phyloP scores from a whole-genome alignment of 2,888 invertebrate species.

The Priocnemis perturbator region DNA sequence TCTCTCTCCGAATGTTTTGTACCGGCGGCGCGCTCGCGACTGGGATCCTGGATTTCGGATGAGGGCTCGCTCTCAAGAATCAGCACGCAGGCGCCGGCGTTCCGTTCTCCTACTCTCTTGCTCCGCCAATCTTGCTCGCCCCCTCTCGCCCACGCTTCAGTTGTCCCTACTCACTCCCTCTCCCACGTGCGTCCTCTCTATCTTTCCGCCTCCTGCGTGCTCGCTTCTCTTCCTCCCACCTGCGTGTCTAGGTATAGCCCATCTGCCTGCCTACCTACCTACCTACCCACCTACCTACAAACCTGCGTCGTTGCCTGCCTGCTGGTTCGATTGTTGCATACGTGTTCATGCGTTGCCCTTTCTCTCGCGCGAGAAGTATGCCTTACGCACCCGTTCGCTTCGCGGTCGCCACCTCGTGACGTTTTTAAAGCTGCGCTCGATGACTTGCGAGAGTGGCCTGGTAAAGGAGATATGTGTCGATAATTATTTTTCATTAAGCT shows the following conservation, averaged over 20 bases:
- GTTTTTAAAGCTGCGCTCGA: no score
- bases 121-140: background rate
- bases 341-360: background rate
- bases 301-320: slow-evolving; percentile 6
- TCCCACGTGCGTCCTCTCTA: background rate
- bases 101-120: slow-evolving; percentile 16
- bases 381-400: no score
- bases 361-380: no score
- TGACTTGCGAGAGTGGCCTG: no score
- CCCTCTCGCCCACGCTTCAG: background rate
- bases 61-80: slow-evolving; percentile 51
- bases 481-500: no score
- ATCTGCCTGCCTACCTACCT: background rate
- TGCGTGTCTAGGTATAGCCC: background rate
- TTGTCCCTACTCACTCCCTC: background rate
- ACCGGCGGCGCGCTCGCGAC: slow-evolving; percentile 59
- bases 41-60: slow-evolving; percentile 59
- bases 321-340: background rate
- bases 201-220: background rate
- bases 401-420: no score
- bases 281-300: background rate
- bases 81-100: slow-evolving; percentile 50
- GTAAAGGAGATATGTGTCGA: no score
- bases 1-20: slow-evolving; percentile 49
- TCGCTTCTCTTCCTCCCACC: background rate